phyloP scores from a whole-genome alignment of 1,140 invertebrate genomes.

The Augochlora pura region DNA sequence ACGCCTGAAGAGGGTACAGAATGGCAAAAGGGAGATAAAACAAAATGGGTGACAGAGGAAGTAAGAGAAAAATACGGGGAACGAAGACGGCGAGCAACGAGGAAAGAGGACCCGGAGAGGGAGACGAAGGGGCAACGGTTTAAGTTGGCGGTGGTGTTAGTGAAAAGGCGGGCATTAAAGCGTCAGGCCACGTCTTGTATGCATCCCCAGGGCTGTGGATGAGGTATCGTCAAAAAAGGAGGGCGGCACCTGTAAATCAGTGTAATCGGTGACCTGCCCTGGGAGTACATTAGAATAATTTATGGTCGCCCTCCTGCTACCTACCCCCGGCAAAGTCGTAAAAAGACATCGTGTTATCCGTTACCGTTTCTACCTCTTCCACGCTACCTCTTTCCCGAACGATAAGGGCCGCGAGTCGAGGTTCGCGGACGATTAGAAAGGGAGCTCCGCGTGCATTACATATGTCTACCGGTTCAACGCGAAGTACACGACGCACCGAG shows the following conservation, averaged over 20 bases:
- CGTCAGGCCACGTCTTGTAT: constrained; percentile 68
- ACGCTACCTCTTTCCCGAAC: background rate
- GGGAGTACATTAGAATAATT: constrained; percentile 70
- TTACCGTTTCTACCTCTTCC: constrained; percentile 11
- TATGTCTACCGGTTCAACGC: background rate
- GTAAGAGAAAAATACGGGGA: constrained; percentile 2
- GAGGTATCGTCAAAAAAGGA: constrained; percentile 68
- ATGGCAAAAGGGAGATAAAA: constrained; percentile 13
- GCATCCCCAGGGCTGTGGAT: constrained; percentile 67
- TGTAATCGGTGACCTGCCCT: constrained; percentile 67
- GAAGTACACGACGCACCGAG: no score
- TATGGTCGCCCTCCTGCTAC: constrained; percentile 36
- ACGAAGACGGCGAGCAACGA: background rate
- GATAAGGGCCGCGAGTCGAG: constrained; percentile 11
- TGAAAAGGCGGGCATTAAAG: constrained; percentile 65
- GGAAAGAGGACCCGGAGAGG: background rate
- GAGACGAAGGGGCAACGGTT: constrained; percentile 44
- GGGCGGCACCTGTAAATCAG: constrained; percentile 68
- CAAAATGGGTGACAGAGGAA: constrained; percentile 17
- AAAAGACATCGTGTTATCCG: constrained; percentile 60
- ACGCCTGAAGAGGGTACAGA: background rate
- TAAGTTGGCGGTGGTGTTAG: constrained; percentile 60
- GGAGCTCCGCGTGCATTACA: no score
- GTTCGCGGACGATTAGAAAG: no score
- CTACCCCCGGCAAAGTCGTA: constrained; percentile 47